Conservation (phyloP, 2,888 invertebrate species). For the Athalia circularis region DNA sequence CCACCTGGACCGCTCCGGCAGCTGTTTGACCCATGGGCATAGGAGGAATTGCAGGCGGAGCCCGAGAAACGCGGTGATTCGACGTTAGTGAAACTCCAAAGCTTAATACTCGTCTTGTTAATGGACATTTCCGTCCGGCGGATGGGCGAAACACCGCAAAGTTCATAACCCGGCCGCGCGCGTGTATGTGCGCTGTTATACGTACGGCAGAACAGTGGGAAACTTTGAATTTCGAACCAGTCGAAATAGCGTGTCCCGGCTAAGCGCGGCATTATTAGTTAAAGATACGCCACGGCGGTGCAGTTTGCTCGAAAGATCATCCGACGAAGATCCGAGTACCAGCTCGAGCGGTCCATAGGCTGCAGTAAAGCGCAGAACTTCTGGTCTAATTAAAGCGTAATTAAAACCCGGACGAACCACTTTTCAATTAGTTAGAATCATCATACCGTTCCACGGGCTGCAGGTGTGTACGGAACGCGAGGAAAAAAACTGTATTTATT, state of each 20-base stretch:
- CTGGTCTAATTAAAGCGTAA: background rate
- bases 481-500: too few relatives aligned
- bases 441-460: too few relatives aligned
- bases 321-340: background rate
- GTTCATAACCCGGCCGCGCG: slow-evolving; percentile 8
- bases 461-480: too few relatives aligned
- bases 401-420: background rate
- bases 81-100: slow-evolving; percentile 18
- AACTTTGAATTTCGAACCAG: slow-evolving; percentile 22
- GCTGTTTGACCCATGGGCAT: slow-evolving; percentile 29
- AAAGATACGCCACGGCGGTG: background rate
- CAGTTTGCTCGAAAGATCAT: slow-evolving; percentile 24
- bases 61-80: slow-evolving; percentile 22
- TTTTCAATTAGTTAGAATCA: background rate
- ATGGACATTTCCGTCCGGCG: slow-evolving; percentile 38
- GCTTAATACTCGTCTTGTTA: slow-evolving; percentile 36
- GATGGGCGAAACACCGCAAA: slow-evolving; percentile 31
- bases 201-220: background rate
- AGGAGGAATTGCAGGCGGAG: background rate
- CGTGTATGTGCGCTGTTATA: background rate
- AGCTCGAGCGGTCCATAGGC: too few relatives aligned
- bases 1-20: slow-evolving; percentile 17
- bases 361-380: background rate
- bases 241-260: slow-evolving; percentile 13
- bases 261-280: background rate